Conservation (phyloP, 2,113 vertebrate species). For the Rhadina sibilatrix region DNA sequence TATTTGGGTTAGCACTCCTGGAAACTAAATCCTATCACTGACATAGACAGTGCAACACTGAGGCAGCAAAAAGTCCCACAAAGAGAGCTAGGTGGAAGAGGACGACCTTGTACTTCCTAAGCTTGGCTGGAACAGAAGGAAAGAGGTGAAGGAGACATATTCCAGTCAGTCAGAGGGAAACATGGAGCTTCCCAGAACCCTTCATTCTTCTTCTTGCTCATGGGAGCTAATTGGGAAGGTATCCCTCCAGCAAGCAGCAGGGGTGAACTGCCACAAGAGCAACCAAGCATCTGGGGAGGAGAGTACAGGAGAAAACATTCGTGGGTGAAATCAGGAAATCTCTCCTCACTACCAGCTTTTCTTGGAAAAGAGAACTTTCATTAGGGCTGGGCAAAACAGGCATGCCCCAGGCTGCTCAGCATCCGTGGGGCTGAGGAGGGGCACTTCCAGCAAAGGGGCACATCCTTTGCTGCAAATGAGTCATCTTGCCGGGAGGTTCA, state of each 20-base stretch:
- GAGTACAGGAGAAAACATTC: not conserved
- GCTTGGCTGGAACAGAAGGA: not conserved
- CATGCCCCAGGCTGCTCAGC: not conserved
- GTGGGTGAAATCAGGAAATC: not conserved
- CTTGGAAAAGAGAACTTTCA: not conserved
- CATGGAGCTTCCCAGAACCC: not conserved
- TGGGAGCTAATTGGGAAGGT: not conserved
- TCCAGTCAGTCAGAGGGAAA: not conserved
- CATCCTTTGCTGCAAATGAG: conserved; percentile 8
- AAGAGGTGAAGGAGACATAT: not conserved
- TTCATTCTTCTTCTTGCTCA: not conserved
- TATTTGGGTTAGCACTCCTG: not conserved
- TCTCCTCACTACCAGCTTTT: not conserved
- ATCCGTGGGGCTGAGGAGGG: not conserved
- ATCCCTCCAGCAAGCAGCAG: not conserved
- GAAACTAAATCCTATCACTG: not conserved
- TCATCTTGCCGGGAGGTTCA: conserved; percentile 16
- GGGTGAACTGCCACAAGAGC: not conserved
- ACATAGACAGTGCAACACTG: not conserved
- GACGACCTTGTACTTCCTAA: not conserved
- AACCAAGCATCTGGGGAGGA: not conserved
- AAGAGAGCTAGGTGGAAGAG: not conserved
- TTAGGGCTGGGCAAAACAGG: not conserved
- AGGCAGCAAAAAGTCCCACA: not conserved
- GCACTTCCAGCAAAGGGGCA: conserved; percentile 4